Base-by-base conservation (phyloP, 1,140 invertebrate species). In the Helicoverpa zea region DNA sequence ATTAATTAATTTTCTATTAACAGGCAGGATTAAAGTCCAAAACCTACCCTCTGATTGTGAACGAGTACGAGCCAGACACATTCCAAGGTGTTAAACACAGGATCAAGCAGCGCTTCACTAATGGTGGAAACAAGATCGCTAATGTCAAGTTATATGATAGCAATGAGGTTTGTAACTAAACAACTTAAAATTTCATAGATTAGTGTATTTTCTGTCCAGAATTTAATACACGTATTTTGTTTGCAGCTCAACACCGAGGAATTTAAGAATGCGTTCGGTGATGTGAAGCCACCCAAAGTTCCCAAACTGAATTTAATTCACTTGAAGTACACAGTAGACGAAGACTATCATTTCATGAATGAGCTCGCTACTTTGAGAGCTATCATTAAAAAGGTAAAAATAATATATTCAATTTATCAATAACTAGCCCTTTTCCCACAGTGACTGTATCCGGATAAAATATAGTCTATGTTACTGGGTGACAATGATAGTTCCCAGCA, bases 341-440 rank as follows among this genome's bases (percentile, higher is more conserved):
- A 96, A 81, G 97, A 97, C 87, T 95, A 96, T 30, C 95, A 96
- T 82, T 97, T 97, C 86, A 89, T 97, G 1, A 95, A 96, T 85
- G 96, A 97, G 91, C 90, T 97, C 18, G 96, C 96, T 83, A 91
- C 96, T 54, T 92, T 97, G 13, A 96, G 96, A 87, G 95, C 95
- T 66, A 96, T 97, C 68, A 96, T 96, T 79, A 93, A 96, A 51
- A 96, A 96, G 89, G 95, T 96, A 90, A 30, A 23, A 54, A 58
- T 9, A 63, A 18, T 47, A 2, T 35, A 23, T 35, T 73, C 14
- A 64, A n/a, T n/a, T n/a, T n/a, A n/a, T n/a, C n/a, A n/a, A n/a
- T n/a, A n/a, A n/a, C n/a, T n/a, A n/a, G n/a, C n/a, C n/a, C n/a
- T n/a, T n/a, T n/a, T n/a, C n/a, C n/a, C n/a, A n/a, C n/a, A n/a